These are phyloP conservation scores for Carollia perspicillata DNA, from an alignment of 2,113 vertebrate species.

Conservation along the genomic window DNA sequence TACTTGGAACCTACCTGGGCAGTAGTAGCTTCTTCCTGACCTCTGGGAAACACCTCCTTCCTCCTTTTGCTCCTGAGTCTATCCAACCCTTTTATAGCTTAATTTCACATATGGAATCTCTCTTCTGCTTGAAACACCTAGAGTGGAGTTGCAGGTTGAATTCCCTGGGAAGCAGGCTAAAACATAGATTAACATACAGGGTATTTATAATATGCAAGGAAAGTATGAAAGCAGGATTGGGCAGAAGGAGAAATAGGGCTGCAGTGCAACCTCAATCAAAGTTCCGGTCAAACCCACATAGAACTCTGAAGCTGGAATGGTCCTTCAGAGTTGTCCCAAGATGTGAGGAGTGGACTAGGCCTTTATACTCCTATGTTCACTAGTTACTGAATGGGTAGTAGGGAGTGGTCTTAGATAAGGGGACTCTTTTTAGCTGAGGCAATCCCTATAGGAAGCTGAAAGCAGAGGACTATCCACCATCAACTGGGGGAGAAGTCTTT, in stretches of 20 bases:
- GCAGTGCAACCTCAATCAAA: neutral
- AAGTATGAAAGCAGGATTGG: neutral
- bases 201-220: neutral
- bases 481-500: neutral
- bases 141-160: neutral
- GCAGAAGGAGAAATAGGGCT: neutral
- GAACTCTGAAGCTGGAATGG: neutral
- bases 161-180: neutral
- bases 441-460: neutral
- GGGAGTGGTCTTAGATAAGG: neutral
- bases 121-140: slow-evolving; percentile 33
- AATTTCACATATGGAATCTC: neutral
- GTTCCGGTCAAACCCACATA: neutral
- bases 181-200: neutral
- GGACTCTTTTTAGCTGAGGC: neutral
- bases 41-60: neutral
- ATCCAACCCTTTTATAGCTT: neutral
- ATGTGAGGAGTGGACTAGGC: neutral
- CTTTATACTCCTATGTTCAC: neutral
- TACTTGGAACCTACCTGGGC: neutral
- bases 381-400: neutral
- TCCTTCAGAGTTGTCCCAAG: neutral
- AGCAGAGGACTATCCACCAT: neutral
- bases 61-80: neutral
- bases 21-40: neutral